phyloP scores from a whole-genome alignment of 2,797 vertebrate genomes.

The Tadarida brasiliensis region DNA sequence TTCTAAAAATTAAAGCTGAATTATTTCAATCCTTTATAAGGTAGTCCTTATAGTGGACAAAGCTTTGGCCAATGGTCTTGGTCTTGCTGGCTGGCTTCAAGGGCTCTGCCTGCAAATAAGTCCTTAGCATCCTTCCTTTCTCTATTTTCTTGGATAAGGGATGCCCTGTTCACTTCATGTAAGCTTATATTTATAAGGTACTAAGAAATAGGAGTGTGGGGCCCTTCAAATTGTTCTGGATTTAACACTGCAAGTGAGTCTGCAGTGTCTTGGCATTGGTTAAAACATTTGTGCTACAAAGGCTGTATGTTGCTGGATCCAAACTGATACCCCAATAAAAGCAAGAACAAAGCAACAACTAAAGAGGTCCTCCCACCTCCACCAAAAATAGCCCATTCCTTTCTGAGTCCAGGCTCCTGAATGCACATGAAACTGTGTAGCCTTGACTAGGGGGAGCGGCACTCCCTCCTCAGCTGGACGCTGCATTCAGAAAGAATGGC shows the following conservation, averaged over 20 bases:
- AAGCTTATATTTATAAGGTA: slow-evolving; percentile 56
- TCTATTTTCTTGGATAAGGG: slow-evolving; percentile 20
- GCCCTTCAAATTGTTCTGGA: slow-evolving; percentile 13
- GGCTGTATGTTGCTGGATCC: background rate
- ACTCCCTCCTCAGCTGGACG: slow-evolving; percentile 50
- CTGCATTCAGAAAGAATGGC: slow-evolving; percentile 62
- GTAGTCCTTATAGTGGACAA: background rate
- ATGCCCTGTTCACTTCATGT: slow-evolving; percentile 44
- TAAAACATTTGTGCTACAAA: slow-evolving; percentile 25
- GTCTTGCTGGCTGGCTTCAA: slow-evolving; percentile 27
- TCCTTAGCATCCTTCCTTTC: slow-evolving; percentile 1
- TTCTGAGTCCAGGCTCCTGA: background rate
- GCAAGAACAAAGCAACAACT: slow-evolving; percentile 66
- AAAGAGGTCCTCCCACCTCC: background rate
- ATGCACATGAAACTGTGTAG: background rate
- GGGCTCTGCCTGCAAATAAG: background rate
- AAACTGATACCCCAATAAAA: slow-evolving; percentile 30
- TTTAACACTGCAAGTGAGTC: slow-evolving; percentile 23
- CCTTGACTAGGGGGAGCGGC: fast-evolving
- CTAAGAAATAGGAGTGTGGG: slow-evolving; percentile 45
- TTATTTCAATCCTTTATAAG: slow-evolving; percentile 20
- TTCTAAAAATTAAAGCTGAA: slow-evolving; percentile 58
- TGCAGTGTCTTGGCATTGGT: slow-evolving; percentile 35
- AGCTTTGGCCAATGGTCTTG: slow-evolving; percentile 38
- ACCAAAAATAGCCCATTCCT: background rate